Base-by-base conservation (phyloP, 2,888 invertebrate genomes). In the Ommatoiulus sabulosus region DNA sequence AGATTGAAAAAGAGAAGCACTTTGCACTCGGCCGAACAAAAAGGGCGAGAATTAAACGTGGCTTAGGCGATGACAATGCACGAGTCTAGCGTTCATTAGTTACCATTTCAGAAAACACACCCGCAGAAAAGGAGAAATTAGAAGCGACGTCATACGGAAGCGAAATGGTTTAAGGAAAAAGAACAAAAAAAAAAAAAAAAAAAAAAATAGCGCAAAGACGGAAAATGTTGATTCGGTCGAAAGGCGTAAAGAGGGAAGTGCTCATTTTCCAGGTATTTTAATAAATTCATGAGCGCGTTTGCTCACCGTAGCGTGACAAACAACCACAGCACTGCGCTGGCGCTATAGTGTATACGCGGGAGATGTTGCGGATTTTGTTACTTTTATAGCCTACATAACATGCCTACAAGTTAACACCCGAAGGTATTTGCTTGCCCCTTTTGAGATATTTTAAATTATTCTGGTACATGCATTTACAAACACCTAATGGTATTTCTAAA, bases 51-150 rank as follows among this genome's bases (percentile, higher is more conserved):
- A 72, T 72, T 72, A 72, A 72, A 72, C 24, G 20, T 24, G 72
- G 72, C 72, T 72, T 72, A 72, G 24, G 8, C 72, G 72, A 72
- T 72, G 72, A 72, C 72, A 72, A 72, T 72, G 72, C n/a, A 72
- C n/a, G n/a, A n/a, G 72, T 10, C 35, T 24, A 7, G 2, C 24
- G 72, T 24, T 72, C 72, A 72, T 72, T 72, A 72, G 72, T 72
- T 72, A 24, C 72, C 72, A 72, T 24, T 72, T 72, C 5, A 72
- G 72, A 72, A 24, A 72, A 72, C 24, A 72, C 72, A 72, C 7
- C 24, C 7, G 72, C 10, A 24, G 24, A 24, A 72, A 72, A 72
- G 72, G 24, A 72, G 72, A 72, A 72, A 72, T 72, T 24, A 72
- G 24, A 7, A 72, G 24, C 72, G 24, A 10, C 72, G 24, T n/a